A percentile compares a stretch with the other conserved stretches of the same genome.
Evolutionary conservation across 2,888 invertebrate genomes (phyloP).

Genomic region (Meliscaeva auricollis): DNA sequence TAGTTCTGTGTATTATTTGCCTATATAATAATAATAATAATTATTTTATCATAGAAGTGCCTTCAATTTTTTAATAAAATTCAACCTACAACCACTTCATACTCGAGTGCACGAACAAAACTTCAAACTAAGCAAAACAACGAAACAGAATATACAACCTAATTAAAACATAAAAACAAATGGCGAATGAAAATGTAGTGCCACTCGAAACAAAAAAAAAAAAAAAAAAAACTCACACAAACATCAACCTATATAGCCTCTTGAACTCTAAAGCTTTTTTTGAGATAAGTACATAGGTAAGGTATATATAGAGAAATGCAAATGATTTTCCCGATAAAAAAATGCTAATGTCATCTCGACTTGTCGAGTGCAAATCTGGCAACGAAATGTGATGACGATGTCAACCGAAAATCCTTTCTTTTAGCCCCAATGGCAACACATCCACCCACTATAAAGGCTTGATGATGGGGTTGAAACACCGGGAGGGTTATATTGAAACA

Average conservation of each 20-base stretch:
- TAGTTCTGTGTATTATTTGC: too few relatives aligned
- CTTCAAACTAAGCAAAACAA: not conserved
- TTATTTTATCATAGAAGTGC: not conserved
- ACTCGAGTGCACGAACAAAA: not conserved
- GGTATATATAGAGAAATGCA: not conserved
- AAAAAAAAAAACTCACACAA: not conserved
- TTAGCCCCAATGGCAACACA: not conserved
- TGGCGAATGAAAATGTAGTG: conserved; percentile 26
- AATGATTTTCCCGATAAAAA: conserved; percentile 10
- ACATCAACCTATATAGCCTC: not conserved
- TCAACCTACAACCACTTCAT: not conserved
- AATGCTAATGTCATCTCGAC: conserved; percentile 32
- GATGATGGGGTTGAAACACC: not conserved
- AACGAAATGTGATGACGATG: conserved; percentile 22
- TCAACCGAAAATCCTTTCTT: conserved; percentile 19
- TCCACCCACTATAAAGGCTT: not conserved
- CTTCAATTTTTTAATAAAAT: not conserved
- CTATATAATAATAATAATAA: too few relatives aligned
- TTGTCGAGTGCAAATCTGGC: conserved; percentile 26
- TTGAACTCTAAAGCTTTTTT: not conserved
- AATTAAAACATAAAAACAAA: conserved; percentile 22
- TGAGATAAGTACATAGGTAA: not conserved
- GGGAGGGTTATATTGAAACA: not conserved
- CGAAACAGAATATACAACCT: not conserved
- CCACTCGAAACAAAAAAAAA: conserved; percentile 13